These are phyloP conservation scores for Drosophila pegasa DNA, from an alignment of 2,888 invertebrate genomes.

Conservation along the genomic window DNA sequence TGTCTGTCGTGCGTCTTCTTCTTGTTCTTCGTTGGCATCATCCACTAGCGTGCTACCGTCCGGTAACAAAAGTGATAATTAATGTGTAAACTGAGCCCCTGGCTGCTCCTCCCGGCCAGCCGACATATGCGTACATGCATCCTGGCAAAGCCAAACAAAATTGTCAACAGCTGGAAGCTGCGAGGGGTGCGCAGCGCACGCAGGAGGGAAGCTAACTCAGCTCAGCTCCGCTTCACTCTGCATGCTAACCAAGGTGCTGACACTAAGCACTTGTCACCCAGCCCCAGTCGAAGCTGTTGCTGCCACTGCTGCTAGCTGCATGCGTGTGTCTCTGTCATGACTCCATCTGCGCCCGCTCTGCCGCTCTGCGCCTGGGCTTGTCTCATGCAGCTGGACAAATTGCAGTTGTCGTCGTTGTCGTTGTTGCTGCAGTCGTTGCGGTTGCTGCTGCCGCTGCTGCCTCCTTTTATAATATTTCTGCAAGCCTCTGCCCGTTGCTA, in stretches of 20 bases:
- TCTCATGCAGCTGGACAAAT: conserved; percentile 77
- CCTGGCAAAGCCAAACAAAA: conserved; percentile 61
- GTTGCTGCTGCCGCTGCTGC: conserved; percentile 45
- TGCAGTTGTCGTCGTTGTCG: conserved; percentile 78
- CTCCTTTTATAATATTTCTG: conserved; percentile 56
- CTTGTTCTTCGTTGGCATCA: neutral
- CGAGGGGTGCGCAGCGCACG: neutral
- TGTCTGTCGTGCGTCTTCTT: conserved; percentile 37
- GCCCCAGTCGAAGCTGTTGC: conserved; percentile 39
- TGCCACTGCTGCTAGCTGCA: conserved; percentile 20
- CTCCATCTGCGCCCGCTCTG: conserved; percentile 26
- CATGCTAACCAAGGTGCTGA: conserved; percentile 80
- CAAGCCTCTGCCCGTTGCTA: conserved; percentile 50
- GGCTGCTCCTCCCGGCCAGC: conserved; percentile 30
- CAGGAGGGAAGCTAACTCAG: neutral
- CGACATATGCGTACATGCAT: conserved; percentile 42
- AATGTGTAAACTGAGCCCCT: conserved; percentile 82
- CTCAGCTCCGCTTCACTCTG: conserved; percentile 49
- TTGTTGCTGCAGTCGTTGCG: conserved; percentile 35
- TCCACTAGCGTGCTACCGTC: conserved; percentile 40
- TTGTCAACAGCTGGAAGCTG: conserved; percentile 66
- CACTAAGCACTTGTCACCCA: conserved; percentile 82
- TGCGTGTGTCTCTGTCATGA: conserved; percentile 36
- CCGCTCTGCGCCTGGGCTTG: conserved; percentile 35
- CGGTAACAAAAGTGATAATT: conserved; percentile 82